Conservation (phyloP, 2,797 vertebrate species). For the Petrocephalus sullivani region DNA sequence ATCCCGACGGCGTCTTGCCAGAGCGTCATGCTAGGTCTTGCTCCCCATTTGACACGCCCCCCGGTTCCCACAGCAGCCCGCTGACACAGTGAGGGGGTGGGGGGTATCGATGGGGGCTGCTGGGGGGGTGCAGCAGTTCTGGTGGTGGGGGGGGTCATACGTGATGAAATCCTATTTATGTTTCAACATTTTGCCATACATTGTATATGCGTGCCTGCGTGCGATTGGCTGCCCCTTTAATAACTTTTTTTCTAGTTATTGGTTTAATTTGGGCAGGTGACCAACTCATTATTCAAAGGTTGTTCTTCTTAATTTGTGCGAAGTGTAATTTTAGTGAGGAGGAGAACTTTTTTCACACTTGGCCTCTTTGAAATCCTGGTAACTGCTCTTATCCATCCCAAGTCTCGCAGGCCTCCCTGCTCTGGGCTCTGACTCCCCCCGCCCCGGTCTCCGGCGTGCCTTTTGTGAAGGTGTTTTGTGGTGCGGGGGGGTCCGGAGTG, state of each 20-base stretch:
- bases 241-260: too few species aligned
- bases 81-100: too few species aligned
- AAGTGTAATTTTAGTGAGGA: not conserved
- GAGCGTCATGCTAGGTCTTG: constrained; percentile 67
- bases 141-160: not conserved
- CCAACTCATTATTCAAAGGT: not conserved
- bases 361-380: not conserved
- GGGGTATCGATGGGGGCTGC: not conserved
- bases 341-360: not conserved
- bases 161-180: constrained; percentile 18
- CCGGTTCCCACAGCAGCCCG: not conserved
- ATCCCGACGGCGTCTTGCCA: constrained; percentile 66
- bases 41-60: constrained; percentile 6
- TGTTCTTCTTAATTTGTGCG: not conserved
- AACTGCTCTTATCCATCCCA: not conserved
- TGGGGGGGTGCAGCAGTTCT: not conserved
- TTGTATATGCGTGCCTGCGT: not conserved
- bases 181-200: not conserved
- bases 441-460: not conserved
- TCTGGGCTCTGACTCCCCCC: not conserved
- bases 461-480: too few species aligned
- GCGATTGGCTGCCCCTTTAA: not conserved
- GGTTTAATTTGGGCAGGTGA: too few species aligned
- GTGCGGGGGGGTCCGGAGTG: too few species aligned
- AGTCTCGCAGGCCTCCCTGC: not conserved